Percentiles rank a stretch among this genome's conserved stretches.
Evolutionary conservation across 2,888 invertebrate genomes (phyloP).

Genomic region (Thumatha senex): DNA sequence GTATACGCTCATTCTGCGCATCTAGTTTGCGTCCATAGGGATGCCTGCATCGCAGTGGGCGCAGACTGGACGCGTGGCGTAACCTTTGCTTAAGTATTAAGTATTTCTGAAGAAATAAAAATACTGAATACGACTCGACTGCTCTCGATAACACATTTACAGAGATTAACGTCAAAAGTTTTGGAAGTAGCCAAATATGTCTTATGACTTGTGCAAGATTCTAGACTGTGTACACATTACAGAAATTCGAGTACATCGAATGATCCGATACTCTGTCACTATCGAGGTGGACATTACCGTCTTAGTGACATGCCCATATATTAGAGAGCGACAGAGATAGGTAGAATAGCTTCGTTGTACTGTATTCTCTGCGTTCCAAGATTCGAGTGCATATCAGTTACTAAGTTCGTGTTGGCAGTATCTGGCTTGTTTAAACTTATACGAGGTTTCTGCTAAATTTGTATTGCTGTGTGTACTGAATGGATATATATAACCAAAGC

Average conservation of each 20-base stretch:
- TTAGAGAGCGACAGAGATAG: too few relatives aligned
- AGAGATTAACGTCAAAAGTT: too few relatives aligned
- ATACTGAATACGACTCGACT: slow-evolving; percentile 16
- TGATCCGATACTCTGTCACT: too few relatives aligned
- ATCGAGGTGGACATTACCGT: too few relatives aligned
- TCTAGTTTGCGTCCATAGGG: background rate
- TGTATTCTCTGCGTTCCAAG: too few relatives aligned
- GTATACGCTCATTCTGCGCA: background rate
- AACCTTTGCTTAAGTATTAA: slow-evolving; percentile 1
- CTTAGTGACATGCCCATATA: too few relatives aligned
- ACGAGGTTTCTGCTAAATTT: slow-evolving; percentile 23
- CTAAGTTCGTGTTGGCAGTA: slow-evolving; percentile 21
- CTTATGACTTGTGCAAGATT: slow-evolving; percentile 9
- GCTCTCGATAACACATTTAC: slow-evolving; percentile 16
- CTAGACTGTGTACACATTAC: too few relatives aligned
- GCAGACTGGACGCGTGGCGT: background rate
- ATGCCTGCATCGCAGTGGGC: background rate
- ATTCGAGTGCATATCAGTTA: too few relatives aligned
- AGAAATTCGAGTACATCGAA: too few relatives aligned
- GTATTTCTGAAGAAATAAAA: slow-evolving; percentile 35
- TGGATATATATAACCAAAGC: background rate
- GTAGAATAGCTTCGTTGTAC: too few relatives aligned
- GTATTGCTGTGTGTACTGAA: slow-evolving; percentile 16
- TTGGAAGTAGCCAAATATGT: too few relatives aligned
- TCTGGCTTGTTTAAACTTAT: slow-evolving; percentile 14